These are phyloP conservation scores for Enteromius trimaculatus DNA, from an alignment of 2,797 vertebrate genomes.

Conservation along the genomic window DNA sequence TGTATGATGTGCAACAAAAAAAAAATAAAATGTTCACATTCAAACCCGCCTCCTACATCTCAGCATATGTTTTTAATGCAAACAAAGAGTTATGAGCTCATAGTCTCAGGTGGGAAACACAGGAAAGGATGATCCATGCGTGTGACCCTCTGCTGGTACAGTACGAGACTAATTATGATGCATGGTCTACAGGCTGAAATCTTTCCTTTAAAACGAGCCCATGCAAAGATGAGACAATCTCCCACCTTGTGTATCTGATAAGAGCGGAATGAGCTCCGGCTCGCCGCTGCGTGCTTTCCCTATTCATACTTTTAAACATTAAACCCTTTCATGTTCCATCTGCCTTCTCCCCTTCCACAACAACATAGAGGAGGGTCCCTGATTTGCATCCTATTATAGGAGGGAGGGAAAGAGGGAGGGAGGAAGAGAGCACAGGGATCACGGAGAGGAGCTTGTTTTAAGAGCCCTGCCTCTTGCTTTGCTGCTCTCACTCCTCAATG, in stretches of 20 bases:
- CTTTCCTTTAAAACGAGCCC: conserved; percentile 38
- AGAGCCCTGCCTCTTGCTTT: conserved; percentile 63
- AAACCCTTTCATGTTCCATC: conserved; percentile 63
- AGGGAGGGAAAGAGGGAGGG: conserved; percentile 67
- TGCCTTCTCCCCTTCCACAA: conserved; percentile 57
- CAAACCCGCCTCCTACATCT: not conserved
- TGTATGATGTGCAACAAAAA: not conserved
- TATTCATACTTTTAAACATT: conserved; percentile 62
- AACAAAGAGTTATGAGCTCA: conserved; percentile 46
- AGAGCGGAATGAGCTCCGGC: conserved; percentile 52
- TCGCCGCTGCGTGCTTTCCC: conserved; percentile 53
- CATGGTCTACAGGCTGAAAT: conserved; percentile 35
- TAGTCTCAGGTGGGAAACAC: conserved; percentile 34
- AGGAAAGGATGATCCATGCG: conserved; percentile 31
- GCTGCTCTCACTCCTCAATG: conserved; percentile 54
- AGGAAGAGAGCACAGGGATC: conserved; percentile 72
- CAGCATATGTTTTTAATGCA: conserved; percentile 35
- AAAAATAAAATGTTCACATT: not conserved
- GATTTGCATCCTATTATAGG: conserved; percentile 69
- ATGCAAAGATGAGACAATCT: conserved; percentile 51
- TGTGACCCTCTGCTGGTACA: conserved; percentile 25
- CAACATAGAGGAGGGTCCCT: conserved; percentile 60
- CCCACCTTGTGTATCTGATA: conserved; percentile 60
- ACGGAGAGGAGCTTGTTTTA: conserved; percentile 60
- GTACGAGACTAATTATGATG: conserved; percentile 38